Conservation (phyloP, 2,113 vertebrate genomes). For the Mystacornis crossleyi region DNA sequence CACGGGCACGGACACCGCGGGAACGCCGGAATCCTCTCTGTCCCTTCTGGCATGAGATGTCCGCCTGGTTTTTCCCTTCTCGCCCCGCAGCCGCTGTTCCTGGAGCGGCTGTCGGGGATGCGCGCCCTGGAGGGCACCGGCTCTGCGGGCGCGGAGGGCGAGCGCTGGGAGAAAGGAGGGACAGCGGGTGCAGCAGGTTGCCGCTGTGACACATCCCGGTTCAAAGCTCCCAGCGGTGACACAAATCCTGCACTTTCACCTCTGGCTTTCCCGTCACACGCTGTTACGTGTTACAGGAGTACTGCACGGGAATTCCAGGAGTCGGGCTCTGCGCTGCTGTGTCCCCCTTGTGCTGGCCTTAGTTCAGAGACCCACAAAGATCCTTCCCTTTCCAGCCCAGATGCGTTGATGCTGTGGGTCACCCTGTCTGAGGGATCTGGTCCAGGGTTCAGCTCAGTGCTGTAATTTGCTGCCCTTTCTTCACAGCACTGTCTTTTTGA, state of each 20-base stretch:
- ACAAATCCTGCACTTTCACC: fast-evolving
- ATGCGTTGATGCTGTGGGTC: background rate
- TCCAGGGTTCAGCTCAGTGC: background rate
- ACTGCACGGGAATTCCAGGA: background rate
- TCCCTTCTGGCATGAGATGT: no score
- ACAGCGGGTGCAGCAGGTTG: fast-evolving
- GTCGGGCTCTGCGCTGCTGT: background rate
- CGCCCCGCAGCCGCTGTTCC: background rate
- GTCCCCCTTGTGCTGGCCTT: background rate
- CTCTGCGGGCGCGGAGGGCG: fast-evolving
- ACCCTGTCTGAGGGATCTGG: no score
- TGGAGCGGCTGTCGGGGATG: background rate
- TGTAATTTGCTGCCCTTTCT: background rate
- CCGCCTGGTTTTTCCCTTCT: fast-evolving
- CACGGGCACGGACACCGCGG: fast-evolving
- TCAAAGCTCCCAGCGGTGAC: background rate
- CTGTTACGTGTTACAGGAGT: fast-evolving
- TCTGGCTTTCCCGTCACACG: background rate
- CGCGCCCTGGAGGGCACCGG: fast-evolving
- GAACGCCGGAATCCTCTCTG: no score
- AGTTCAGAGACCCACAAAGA: background rate
- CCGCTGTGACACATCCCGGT: background rate
- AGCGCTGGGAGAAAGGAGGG: background rate
- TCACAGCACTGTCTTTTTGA: background rate
- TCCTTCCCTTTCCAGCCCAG: background rate